These are phyloP conservation scores for Istiophorus platypterus DNA, from an alignment of 2,113 vertebrate species.

Conservation along the genomic window DNA sequence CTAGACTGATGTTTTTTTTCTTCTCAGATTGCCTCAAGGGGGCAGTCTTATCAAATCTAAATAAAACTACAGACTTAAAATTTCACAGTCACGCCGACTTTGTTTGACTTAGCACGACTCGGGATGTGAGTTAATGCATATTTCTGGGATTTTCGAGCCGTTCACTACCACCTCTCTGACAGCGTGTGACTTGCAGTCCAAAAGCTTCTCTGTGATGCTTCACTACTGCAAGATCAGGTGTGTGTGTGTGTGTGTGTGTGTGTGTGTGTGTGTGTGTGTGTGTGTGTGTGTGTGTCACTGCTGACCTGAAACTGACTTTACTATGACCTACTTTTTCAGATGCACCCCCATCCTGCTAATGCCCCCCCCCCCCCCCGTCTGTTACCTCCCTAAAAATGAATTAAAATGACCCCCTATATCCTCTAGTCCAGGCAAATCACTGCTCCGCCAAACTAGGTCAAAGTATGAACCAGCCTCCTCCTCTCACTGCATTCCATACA, in stretches of 20 bases:
- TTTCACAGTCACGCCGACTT: slow-evolving; percentile 13
- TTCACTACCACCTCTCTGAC: slow-evolving; percentile 7
- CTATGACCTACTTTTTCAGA: slow-evolving; percentile 66
- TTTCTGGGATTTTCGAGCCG: slow-evolving; percentile 3
- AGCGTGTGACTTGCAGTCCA: neutral
- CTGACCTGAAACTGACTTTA: slow-evolving; percentile 64
- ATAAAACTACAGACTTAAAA: slow-evolving; percentile 6
- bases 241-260: slow-evolving; percentile 20
- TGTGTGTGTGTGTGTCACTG: slow-evolving; percentile 16
- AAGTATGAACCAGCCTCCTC: slow-evolving; percentile 43
- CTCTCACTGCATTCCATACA: slow-evolving; percentile 62
- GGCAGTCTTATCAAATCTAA: slow-evolving; percentile 64
- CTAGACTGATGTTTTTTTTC: neutral
- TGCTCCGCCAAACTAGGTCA: slow-evolving; percentile 52
- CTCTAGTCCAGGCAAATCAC: slow-evolving; percentile 30
- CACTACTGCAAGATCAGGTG: slow-evolving; percentile 24
- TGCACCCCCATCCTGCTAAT: neutral
- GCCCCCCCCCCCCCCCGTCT: slow-evolving; percentile 14
- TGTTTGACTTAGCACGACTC: neutral
- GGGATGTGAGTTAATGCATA: neutral
- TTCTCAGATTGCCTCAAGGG: slow-evolving; percentile 63
- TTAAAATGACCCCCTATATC: slow-evolving; percentile 48
- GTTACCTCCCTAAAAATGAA: slow-evolving; percentile 44
- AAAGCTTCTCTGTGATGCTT: neutral
- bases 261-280: slow-evolving; percentile 22